phyloP scores from a whole-genome alignment of 1,140 invertebrate genomes.

The Pentalonia nigronervosa region DNA sequence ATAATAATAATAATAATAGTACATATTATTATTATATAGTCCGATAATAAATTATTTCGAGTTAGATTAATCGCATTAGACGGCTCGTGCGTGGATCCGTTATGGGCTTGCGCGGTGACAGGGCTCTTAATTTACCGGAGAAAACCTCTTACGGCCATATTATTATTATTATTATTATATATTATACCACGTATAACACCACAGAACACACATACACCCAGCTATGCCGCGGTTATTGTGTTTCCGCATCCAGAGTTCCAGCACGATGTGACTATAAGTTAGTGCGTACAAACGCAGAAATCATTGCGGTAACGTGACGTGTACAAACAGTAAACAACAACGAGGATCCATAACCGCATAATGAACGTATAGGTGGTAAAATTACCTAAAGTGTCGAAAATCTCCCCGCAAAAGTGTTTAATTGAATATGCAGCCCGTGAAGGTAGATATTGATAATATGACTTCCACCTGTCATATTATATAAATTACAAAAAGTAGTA shows the following conservation, averaged over 20 bases:
- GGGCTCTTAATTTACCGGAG: constrained; percentile 14
- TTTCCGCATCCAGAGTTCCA: constrained; percentile 18
- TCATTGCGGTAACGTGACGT: background rate
- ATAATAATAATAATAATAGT: background rate
- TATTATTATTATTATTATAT: background rate
- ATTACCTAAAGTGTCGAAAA: background rate
- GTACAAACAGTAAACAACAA: background rate
- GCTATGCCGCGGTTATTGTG: background rate
- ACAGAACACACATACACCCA: background rate
- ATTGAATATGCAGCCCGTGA: background rate
- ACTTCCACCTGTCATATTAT: background rate
- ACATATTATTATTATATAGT: constrained; percentile 1
- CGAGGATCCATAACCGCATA: background rate
- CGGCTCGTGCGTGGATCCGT: constrained; percentile 49
- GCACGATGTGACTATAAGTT: background rate
- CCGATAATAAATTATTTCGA: background rate
- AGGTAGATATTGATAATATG: background rate
- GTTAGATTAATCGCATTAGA: background rate
- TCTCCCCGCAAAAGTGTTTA: background rate
- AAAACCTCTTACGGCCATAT: constrained; percentile 14
- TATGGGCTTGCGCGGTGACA: background rate
- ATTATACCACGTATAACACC: background rate
- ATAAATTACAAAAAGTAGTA: background rate
- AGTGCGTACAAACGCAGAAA: background rate
- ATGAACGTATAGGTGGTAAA: background rate